phyloP scores from a whole-genome alignment of 2,797 vertebrate genomes.

The Sebastes reedi region DNA sequence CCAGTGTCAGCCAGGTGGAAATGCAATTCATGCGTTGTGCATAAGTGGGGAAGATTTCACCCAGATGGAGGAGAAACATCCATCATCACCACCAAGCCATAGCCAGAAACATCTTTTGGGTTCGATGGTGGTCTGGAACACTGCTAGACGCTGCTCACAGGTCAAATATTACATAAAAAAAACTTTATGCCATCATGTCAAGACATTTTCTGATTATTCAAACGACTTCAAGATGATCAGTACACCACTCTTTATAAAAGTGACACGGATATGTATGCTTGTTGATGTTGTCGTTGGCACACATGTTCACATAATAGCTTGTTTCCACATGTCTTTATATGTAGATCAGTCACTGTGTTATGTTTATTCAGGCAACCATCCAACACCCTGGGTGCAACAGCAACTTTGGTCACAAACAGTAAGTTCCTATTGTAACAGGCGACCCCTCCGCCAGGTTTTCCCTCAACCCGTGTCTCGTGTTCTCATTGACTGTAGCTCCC shows the following conservation, averaged over 20 bases:
- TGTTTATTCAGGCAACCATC: too few species aligned
- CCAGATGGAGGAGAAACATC: conserved; percentile 7
- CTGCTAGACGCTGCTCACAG: neutral
- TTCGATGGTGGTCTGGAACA: neutral
- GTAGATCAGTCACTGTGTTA: too few species aligned
- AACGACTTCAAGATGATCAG: neutral
- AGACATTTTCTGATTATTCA: neutral
- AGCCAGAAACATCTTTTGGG: neutral
- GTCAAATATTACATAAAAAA: neutral
- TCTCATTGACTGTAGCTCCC: too few species aligned
- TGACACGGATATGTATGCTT: too few species aligned
- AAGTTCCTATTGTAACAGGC: too few species aligned
- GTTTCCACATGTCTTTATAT: too few species aligned
- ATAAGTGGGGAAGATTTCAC: conserved; percentile 1
- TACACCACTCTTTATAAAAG: neutral
- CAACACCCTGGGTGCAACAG: too few species aligned
- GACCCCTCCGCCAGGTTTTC: too few species aligned
- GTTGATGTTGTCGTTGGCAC: too few species aligned
- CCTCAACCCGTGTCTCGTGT: too few species aligned
- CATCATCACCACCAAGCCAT: neutral
- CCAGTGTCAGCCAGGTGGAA: conserved; percentile 39
- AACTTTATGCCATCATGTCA: neutral
- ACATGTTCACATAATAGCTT: too few species aligned
- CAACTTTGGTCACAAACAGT: too few species aligned
- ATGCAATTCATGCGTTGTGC: conserved; percentile 3